Evolutionary conservation across 2,113 vertebrate species (phyloP).

Genomic region (Perccottus glenii): DNA sequence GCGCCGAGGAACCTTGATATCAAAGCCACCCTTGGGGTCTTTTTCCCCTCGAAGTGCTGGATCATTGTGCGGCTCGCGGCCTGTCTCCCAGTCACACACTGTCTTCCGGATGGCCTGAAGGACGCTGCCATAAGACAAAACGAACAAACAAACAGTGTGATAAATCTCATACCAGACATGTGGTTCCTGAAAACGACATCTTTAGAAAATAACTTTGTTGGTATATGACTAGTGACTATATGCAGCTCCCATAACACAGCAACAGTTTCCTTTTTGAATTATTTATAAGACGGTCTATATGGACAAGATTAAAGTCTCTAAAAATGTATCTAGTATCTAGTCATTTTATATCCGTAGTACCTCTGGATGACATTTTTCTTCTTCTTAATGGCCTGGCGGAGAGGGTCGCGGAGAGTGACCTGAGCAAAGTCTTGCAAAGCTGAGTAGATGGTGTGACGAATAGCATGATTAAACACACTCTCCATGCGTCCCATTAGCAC

Average conservation of each 20-base stretch:
- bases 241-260: too few relatives aligned
- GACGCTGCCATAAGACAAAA: slow-evolving; percentile 78
- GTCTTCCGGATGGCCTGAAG: slow-evolving; percentile 98
- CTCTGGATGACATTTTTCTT: slow-evolving; percentile 98
- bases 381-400: slow-evolving; percentile 94
- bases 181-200: background rate
- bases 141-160: background rate
- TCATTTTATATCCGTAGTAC: slow-evolving; percentile 60
- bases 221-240: too few relatives aligned
- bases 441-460: slow-evolving; percentile 96
- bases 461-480: slow-evolving; percentile 98
- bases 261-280: background rate
- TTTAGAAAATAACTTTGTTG: background rate
- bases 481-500: slow-evolving; percentile 98
- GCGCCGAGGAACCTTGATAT: slow-evolving; percentile 96
- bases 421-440: slow-evolving; percentile 98
- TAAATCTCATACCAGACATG: background rate
- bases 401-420: slow-evolving; percentile 89
- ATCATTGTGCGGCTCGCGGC: slow-evolving; percentile 94
- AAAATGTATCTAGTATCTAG: background rate
- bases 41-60: slow-evolving; percentile 96
- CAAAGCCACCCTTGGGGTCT: slow-evolving; percentile 97
- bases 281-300: background rate
- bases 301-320: background rate
- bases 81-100: slow-evolving; percentile 96